Evolutionary conservation across 2,113 vertebrate species (phyloP).

Genomic region (Pituophis catenifer): DNA sequence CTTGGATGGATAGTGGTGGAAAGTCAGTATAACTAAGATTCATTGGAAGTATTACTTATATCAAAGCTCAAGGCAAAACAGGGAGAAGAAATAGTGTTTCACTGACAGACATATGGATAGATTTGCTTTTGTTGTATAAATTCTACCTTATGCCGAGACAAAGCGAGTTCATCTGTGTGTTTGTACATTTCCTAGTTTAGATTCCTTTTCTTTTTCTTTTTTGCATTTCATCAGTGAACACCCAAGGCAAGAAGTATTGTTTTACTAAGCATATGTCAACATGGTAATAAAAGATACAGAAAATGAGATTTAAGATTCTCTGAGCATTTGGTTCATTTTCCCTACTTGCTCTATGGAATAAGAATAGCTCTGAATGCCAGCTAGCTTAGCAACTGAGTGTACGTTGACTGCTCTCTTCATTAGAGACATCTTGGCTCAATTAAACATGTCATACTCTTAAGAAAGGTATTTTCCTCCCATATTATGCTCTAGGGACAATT

Average conservation of each 20-base stretch:
- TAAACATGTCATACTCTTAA: conserved; percentile 23
- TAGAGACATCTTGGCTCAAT: not conserved
- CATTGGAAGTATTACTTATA: conserved; percentile 16
- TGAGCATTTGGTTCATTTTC: conserved; percentile 22
- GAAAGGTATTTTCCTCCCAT: not conserved
- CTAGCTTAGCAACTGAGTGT: conserved; percentile 7
- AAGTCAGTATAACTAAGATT: not conserved
- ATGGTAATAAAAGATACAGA: conserved; percentile 35
- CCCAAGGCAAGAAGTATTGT: conserved; percentile 34
- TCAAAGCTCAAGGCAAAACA: conserved; percentile 2
- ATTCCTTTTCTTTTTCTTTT: conserved; percentile 45
- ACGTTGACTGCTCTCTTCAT: not conserved
- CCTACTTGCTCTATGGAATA: not conserved
- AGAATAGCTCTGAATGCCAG: conserved; percentile 14
- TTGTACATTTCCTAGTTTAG: conserved; percentile 35
- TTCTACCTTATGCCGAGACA: conserved; percentile 35
- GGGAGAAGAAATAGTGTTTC: not conserved
- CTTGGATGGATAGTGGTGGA: not conserved
- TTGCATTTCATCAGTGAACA: conserved; percentile 37
- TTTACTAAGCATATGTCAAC: conserved; percentile 36
- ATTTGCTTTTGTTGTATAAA: conserved; percentile 33
- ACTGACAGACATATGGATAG: conserved; percentile 10
- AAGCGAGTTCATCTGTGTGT: conserved; percentile 44
- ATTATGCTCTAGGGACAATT: conserved; percentile 13
- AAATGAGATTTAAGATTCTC: conserved; percentile 22